These are phyloP conservation scores for Hipparchia sbordonii DNA, from an alignment of 2,888 invertebrate species.

Conservation along the genomic window DNA sequence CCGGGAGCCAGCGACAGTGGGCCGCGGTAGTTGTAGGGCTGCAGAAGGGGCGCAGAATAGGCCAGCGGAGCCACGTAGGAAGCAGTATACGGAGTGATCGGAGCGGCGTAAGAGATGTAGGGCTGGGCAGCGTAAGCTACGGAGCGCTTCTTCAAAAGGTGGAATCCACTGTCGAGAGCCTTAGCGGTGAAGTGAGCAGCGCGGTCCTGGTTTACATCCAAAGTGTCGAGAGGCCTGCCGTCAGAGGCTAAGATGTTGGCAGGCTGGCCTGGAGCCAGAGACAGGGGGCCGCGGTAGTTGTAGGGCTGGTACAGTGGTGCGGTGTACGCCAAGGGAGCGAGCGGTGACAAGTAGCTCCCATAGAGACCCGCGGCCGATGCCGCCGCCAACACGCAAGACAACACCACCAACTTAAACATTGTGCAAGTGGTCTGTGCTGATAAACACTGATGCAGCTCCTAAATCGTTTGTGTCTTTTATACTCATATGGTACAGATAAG, in stretches of 20 bases:
- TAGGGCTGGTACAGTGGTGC: constrained; percentile 40
- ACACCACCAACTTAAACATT: constrained; percentile 84
- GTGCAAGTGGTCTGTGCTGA: constrained; percentile 75
- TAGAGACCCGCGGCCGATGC: constrained; percentile 78
- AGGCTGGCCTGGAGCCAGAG: constrained; percentile 73
- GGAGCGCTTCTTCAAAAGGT: constrained; percentile 61
- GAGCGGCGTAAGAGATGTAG: constrained; percentile 41
- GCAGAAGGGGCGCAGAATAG: constrained; percentile 53
- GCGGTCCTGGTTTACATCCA: constrained; percentile 75
- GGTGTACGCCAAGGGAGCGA: constrained; percentile 44
- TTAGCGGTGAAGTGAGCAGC: constrained; percentile 71
- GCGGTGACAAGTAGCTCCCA: constrained; percentile 78
- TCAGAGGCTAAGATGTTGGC: constrained; percentile 73
- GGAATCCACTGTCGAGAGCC: constrained; percentile 59
- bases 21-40: constrained; percentile 33
- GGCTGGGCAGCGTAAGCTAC: constrained; percentile 44
- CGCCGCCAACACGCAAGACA: constrained; percentile 84
- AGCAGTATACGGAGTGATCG: constrained; percentile 39
- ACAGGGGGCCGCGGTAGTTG: constrained; percentile 75
- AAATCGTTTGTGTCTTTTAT: constrained; percentile 68
- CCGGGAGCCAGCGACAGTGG: constrained; percentile 65
- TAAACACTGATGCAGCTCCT: constrained; percentile 72
- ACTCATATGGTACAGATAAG: constrained; percentile 49
- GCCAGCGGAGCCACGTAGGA: constrained; percentile 50
- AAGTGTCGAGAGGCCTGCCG: constrained; percentile 73